Evolutionary conservation across 2,888 invertebrate genomes (phyloP).

Genomic region (Ephialtes manifestator): DNA sequence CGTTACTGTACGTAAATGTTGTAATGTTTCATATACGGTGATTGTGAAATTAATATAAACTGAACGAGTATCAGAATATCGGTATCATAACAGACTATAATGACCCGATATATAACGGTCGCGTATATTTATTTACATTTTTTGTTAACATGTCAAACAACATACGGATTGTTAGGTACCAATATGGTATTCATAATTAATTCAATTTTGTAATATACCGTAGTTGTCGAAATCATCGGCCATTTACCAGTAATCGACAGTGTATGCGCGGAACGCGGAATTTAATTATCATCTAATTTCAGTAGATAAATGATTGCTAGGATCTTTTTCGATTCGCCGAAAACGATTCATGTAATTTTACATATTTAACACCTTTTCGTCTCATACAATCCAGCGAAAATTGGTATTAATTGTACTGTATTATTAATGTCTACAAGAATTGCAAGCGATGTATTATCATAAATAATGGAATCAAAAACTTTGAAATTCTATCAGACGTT

Average conservation of each 20-base stretch:
- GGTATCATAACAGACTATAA: too few species aligned
- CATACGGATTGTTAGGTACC: too few species aligned
- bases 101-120: too few species aligned
- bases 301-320: constrained; percentile 23
- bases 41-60: constrained; percentile 20
- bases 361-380: too few species aligned
- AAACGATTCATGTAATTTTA: not conserved
- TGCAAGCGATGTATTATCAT: not conserved
- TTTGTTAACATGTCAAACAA: too few species aligned
- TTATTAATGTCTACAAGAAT: not conserved
- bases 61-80: too few species aligned
- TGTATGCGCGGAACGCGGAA: not conserved
- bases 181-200: too few species aligned
- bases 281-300: constrained; percentile 69
- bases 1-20: too few species aligned
- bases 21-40: too few species aligned
- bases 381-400: not conserved
- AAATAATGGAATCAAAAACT: not conserved
- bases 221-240: too few species aligned
- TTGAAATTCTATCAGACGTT: not conserved
- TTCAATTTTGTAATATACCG: not conserved
- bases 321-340: not conserved
- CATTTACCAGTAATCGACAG: too few species aligned
- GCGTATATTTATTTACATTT: too few species aligned
- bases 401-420: not conserved